These are phyloP conservation scores for Colletes collaris DNA, from an alignment of 2,888 invertebrate genomes.

Conservation along the genomic window DNA sequence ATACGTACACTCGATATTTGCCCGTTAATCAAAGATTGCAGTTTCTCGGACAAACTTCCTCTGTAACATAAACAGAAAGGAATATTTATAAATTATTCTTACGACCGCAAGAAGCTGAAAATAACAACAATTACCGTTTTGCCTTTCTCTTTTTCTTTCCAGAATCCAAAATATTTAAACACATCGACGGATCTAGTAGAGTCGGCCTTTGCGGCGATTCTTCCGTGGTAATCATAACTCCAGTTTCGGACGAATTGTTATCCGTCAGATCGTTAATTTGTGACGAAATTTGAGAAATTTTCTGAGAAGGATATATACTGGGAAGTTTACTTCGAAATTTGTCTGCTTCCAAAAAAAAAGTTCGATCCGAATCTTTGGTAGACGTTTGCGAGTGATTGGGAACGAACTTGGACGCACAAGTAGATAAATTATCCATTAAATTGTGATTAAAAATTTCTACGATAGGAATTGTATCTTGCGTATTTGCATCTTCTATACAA, in stretches of 20 bases:
- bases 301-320: constrained; percentile 6
- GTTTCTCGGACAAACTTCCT: constrained; percentile 70
- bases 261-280: constrained; percentile 17
- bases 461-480: constrained; percentile 30
- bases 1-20: constrained; percentile 73
- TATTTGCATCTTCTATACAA: constrained; percentile 67
- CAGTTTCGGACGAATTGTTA: constrained; percentile 25
- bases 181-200: background rate
- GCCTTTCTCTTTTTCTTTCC: constrained; percentile 63
- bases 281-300: constrained; percentile 66
- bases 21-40: constrained; percentile 67
- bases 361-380: constrained; percentile 36
- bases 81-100: background rate
- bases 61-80: constrained; percentile 63
- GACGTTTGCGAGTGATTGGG: background rate
- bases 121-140: constrained; percentile 61
- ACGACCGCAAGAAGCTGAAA: background rate
- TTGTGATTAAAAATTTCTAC: background rate
- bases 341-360: constrained; percentile 45
- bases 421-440: background rate
- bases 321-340: background rate
- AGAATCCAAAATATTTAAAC: constrained; percentile 52
- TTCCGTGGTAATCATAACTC: constrained; percentile 41
- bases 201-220: constrained; percentile 49
- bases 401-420: background rate